Evolutionary conservation across 53 echinoderm and acorn worm genomes (phyloP), one percentile per base, ranked within the genome.

Genomic region (Zoroaster sp.): DNA sequence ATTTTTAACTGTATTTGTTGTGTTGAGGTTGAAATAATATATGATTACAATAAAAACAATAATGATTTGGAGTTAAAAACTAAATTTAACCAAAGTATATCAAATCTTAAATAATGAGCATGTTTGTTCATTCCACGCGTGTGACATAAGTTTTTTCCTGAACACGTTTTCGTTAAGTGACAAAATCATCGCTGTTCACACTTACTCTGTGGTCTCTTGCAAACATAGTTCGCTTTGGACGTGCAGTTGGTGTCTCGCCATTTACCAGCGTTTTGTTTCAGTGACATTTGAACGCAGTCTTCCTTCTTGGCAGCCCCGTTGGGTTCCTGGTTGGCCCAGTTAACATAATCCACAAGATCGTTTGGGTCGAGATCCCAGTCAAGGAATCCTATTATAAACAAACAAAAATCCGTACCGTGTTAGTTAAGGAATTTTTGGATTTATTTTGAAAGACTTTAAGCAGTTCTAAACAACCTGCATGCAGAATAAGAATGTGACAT

Each of bases 161-260:
- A 17, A 18, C 17, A 14, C 15, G 17, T 49, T 23, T 54, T 44
- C 23, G 20, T 20, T 20, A 9, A 54, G 55, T 20, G 53, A 17
- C n/a, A 1, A 15, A 21, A 8, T 7, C 4, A 54, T 25, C 3
- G 18, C 54, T 23, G 25, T 25, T 28, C 1, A 46, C 8, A 20
- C 81, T 66, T 66, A 80, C 81, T 40, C 40, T 65, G 67, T n/a
- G 34, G 15, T 20, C 69, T 68, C 69, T 83, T 83, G 83, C 83
- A 83, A 5, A 83, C 45, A n/a, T 36, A 68, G 17, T 21, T 23
- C 4, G 69, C 45, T 17, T 17, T 31, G 34, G 7, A 3, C 3
- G 17, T 3, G 70, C 83, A 83, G 18, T 42, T 43, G n/a, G 34
- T 40, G 32, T 68, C 14, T 47, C 40, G 13, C 83, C 83, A 83